Percentiles rank a stretch among this genome's conserved stretches.
These are phyloP conservation scores for Dugesia japonica DNA, from an alignment of 2,888 invertebrate genomes.

Conservation along the genomic window DNA sequence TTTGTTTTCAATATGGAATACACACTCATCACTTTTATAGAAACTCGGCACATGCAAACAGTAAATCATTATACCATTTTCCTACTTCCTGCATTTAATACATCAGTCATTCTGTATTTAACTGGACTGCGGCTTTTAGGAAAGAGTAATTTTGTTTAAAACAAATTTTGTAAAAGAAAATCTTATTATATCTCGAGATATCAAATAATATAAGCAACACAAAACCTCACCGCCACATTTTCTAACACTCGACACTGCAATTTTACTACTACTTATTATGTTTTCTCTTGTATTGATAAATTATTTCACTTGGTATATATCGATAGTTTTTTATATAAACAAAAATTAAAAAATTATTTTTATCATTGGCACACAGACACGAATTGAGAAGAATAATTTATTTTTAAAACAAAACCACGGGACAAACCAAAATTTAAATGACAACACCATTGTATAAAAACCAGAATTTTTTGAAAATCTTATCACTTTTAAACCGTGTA, in stretches of 20 bases:
- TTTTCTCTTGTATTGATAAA: constrained; percentile 20
- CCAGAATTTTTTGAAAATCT: neutral
- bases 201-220: constrained; percentile 4
- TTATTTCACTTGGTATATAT: constrained; percentile 1
- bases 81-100: constrained; percentile 20
- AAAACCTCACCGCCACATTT: constrained; percentile 6
- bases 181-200: constrained; percentile 14
- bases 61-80: constrained; percentile 20
- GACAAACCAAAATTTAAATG: neutral
- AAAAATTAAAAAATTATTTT: constrained; percentile 2
- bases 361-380: constrained; percentile 8
- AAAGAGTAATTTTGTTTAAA: constrained; percentile 14
- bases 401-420: neutral
- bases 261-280: constrained; percentile 20
- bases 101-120: constrained; percentile 16
- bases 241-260: constrained; percentile 7
- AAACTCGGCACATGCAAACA: constrained; percentile 9
- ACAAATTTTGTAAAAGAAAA: constrained; percentile 14
- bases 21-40: constrained; percentile 14
- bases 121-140: constrained; percentile 20
- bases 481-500: neutral
- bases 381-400: neutral
- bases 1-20: constrained; percentile 6
- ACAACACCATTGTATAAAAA: neutral
- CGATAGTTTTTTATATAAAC: neutral